Percentiles rank a stretch among this genome's conserved stretches.
Evolutionary conservation across 2,888 invertebrate species (phyloP).

Genomic region (Lycophotia porphyrea): DNA sequence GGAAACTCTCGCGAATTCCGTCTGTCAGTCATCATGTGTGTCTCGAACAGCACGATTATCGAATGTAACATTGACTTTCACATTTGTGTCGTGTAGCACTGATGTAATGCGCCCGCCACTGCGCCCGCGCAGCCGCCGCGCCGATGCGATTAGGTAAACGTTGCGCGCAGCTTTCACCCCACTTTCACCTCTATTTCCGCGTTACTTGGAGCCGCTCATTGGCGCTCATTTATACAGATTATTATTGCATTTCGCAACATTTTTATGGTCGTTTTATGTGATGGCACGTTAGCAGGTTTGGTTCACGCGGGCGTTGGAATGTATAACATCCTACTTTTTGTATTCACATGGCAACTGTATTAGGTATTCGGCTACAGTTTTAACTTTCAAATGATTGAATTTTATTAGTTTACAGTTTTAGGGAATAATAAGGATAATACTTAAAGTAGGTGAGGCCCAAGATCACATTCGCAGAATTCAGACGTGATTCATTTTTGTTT

Average conservation of each 20-base stretch:
- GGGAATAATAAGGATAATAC: background rate
- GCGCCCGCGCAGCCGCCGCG: conserved; percentile 73
- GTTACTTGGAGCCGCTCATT: conserved; percentile 76
- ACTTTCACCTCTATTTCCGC: conserved; percentile 89
- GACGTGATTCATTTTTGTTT: background rate
- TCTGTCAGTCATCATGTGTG: conserved; percentile 64
- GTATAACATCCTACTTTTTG: conserved; percentile 19
- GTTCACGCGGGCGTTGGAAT: conserved; percentile 16
- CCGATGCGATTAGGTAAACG: conserved; percentile 87
- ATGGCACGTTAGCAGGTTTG: conserved; percentile 30
- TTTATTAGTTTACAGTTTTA: background rate
- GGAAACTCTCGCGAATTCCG: conserved; percentile 58
- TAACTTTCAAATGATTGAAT: conserved; percentile 10
- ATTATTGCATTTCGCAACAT: conserved; percentile 68
- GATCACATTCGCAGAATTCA: background rate
- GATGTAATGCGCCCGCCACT: conserved; percentile 76
- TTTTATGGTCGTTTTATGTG: conserved; percentile 46
- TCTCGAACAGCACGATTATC: conserved; percentile 73
- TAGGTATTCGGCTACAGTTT: background rate
- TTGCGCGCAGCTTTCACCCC: conserved; percentile 88
- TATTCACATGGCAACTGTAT: conserved; percentile 16
- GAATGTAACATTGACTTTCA: conserved; percentile 90
- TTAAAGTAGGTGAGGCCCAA: background rate
- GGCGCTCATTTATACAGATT: conserved; percentile 71
- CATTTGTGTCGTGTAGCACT: conserved; percentile 79